Evolutionary conservation across 2,888 invertebrate species (phyloP).

Genomic region (Euproctis similis): DNA sequence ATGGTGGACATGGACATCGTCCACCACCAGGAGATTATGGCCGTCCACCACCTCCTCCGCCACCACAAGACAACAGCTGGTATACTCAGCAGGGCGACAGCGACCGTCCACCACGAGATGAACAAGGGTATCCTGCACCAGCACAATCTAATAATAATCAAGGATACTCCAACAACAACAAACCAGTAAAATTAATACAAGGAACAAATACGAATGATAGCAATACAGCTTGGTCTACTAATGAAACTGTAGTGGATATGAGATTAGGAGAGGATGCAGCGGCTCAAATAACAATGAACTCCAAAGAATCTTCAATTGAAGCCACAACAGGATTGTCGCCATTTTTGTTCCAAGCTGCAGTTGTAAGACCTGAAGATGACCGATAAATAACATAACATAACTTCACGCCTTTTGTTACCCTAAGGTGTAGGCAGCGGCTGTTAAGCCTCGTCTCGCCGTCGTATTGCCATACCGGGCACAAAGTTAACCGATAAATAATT

Average conservation of each 20-base stretch:
- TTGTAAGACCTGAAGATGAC: neutral
- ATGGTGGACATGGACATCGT: too few relatives aligned
- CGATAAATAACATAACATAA: too few relatives aligned
- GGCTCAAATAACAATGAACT: neutral
- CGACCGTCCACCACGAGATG: neutral
- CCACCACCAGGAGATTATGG: constrained; percentile 9
- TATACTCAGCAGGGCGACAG: too few relatives aligned
- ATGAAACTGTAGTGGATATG: constrained; percentile 13
- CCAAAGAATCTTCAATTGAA: neutral
- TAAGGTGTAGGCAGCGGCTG: too few relatives aligned
- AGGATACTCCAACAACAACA: neutral
- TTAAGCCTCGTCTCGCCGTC: too few relatives aligned
- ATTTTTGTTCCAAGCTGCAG: neutral
- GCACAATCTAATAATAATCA: too few relatives aligned
- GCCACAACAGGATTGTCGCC: neutral
- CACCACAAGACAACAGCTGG: too few relatives aligned
- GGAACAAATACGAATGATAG: neutral
- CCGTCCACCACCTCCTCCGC: constrained; percentile 5
- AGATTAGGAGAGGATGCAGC: constrained; percentile 12
- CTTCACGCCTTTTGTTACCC: too few relatives aligned
- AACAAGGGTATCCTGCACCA: too few relatives aligned
- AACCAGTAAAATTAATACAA: neutral
- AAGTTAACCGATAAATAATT: too few relatives aligned
- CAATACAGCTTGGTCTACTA: neutral
- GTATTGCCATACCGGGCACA: too few relatives aligned